Evolutionary conservation across 30 jellyfish, hydroid and myxozoan genomes (phyloP).

Genomic region (Clytia hemisphaerica): DNA sequence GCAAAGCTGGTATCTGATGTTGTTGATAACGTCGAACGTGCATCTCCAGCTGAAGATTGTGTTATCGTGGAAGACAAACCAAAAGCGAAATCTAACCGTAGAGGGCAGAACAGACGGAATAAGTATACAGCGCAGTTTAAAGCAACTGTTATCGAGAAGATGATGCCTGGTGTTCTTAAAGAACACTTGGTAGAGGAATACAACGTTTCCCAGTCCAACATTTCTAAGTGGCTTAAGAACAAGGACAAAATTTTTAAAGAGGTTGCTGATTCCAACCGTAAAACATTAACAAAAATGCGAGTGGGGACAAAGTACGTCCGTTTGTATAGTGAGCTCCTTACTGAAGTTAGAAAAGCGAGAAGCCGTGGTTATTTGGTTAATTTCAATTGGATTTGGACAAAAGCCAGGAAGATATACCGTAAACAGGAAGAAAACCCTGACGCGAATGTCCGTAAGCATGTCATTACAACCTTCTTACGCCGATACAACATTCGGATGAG

Average conservation of each 20-base stretch:
- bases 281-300: too few species aligned
- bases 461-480: slow-evolving; percentile 1
- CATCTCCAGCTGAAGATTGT: slow-evolving; percentile 4
- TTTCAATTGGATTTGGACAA: background rate
- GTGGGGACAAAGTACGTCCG: slow-evolving; percentile 7
- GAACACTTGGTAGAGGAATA: background rate
- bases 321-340: background rate
- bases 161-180: slow-evolving; percentile 1
- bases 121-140: too few species aligned
- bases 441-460: slow-evolving; percentile 6
- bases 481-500: slow-evolving; percentile 15
- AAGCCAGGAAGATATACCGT: slow-evolving; percentile 4
- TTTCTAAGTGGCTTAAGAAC: background rate
- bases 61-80: slow-evolving; percentile 1
- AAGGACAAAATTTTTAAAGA: background rate
- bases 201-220: slow-evolving; percentile 5
- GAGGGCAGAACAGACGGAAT: slow-evolving; percentile 7
- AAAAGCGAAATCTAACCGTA: background rate
- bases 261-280: slow-evolving; percentile 4
- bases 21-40: slow-evolving; percentile 1
- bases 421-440: slow-evolving; percentile 1
- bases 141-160: slow-evolving; percentile 2
- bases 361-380: slow-evolving; percentile 2
- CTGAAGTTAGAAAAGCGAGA: slow-evolving; percentile 2
- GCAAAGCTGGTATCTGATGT: background rate